Percentiles rank a stretch among this genome's conserved stretches.
phyloP scores from a whole-genome alignment of 2,888 invertebrate species.

The Ichneumon xanthorius region DNA sequence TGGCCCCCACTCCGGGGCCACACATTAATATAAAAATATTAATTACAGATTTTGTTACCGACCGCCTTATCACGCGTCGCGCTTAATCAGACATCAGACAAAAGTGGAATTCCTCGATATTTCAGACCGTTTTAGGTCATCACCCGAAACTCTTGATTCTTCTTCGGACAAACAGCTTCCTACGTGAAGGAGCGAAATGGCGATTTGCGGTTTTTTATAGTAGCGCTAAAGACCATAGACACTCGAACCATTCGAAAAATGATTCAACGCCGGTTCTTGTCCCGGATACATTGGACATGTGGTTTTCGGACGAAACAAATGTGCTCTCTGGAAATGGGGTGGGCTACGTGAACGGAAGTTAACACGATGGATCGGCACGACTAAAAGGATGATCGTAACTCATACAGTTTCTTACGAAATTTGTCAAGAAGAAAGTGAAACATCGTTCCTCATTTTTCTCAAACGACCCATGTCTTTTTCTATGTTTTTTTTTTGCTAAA shows the following conservation, averaged over 20 bases:
- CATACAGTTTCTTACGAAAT: not conserved
- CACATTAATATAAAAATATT: not conserved
- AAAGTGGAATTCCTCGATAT: not conserved
- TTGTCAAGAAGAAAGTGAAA: conserved; percentile 5
- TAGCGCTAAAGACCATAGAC: not conserved
- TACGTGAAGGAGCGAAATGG: not conserved
- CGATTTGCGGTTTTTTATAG: not conserved
- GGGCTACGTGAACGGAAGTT: not conserved
- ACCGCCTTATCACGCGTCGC: not conserved
- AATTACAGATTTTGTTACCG: not conserved
- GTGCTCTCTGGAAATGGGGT: not conserved
- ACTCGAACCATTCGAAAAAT: not conserved
- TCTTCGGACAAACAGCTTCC: not conserved
- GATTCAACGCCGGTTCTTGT: not conserved
- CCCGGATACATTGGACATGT: not conserved
- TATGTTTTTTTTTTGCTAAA: not conserved
- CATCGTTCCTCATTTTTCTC: not conserved
- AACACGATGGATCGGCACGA: not conserved
- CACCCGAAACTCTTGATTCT: not conserved
- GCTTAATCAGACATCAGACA: too few species aligned
- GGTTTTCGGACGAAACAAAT: not conserved
- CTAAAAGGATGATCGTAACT: not conserved
- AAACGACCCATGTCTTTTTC: not conserved
- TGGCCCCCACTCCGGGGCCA: too few species aligned
- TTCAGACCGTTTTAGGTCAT: not conserved